Conservation (phyloP, 2,797 vertebrate species). For the Tragopan temminckii region DNA sequence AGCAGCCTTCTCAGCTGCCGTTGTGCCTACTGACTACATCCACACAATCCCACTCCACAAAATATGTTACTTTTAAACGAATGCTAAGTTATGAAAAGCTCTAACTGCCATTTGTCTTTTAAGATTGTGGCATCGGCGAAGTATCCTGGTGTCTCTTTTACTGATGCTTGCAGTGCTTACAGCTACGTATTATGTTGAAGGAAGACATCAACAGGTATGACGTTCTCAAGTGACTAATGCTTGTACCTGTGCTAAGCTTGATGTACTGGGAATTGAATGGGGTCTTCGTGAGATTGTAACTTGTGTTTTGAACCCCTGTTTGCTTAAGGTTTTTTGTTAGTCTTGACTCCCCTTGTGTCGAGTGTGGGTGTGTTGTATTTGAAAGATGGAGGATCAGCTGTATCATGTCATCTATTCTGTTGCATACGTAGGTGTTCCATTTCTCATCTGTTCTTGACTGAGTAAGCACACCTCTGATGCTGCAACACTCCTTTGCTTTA, state of each 20-base stretch:
- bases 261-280: neutral
- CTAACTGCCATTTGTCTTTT: slow-evolving; percentile 61
- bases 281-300: neutral
- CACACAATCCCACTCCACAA: neutral
- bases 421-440: neutral
- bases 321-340: neutral
- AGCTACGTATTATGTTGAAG: slow-evolving; percentile 92
- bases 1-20: neutral
- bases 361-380: neutral
- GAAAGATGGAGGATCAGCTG: neutral
- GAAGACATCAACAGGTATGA: slow-evolving; percentile 93
- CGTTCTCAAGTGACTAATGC: neutral
- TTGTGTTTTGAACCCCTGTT: neutral
- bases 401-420: neutral
- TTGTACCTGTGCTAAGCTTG: neutral
- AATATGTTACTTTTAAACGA: slow-evolving; percentile 10
- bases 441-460: neutral
- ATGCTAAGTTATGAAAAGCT: neutral
- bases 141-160: slow-evolving; percentile 84
- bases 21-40: neutral
- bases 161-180: slow-evolving; percentile 88
- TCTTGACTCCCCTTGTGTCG: neutral
- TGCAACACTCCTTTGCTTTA: neutral
- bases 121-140: slow-evolving; percentile 93
- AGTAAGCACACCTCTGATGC: neutral